These are phyloP conservation scores for Parnassius mnemosyne DNA, from an alignment of 2,888 invertebrate genomes.

Conservation along the genomic window DNA sequence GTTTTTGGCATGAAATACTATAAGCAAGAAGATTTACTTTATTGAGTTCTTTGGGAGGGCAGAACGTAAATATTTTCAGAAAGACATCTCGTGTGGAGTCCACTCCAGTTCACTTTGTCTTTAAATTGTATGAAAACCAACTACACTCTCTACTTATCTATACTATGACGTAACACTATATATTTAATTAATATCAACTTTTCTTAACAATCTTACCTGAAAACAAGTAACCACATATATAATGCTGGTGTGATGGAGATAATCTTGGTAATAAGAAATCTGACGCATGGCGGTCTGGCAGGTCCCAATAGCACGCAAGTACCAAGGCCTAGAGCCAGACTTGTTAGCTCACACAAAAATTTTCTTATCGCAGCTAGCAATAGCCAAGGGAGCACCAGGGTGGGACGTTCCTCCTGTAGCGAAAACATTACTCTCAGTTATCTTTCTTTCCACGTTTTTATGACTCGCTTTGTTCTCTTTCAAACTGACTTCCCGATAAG, in stretches of 20 bases:
- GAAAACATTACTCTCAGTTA: background rate
- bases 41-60: too few relatives aligned
- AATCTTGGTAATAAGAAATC: slow-evolving; percentile 71
- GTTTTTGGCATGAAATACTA: too few relatives aligned
- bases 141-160: too few relatives aligned
- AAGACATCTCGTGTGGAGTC: too few relatives aligned
- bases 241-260: slow-evolving; percentile 67
- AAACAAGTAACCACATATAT: slow-evolving; percentile 76
- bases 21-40: too few relatives aligned
- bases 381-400: slow-evolving; percentile 76
- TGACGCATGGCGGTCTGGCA: slow-evolving; percentile 67
- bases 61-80: too few relatives aligned
- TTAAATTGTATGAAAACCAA: too few relatives aligned
- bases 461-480: too few relatives aligned
- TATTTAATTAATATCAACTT: too few relatives aligned
- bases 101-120: too few relatives aligned
- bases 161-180: too few relatives aligned
- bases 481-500: too few relatives aligned
- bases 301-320: slow-evolving; percentile 71
- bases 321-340: slow-evolving; percentile 69
- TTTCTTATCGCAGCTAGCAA: slow-evolving; percentile 70
- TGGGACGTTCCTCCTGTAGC: slow-evolving; percentile 72
- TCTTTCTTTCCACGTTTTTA: background rate
- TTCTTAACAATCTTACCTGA: slow-evolving; percentile 48
- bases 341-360: slow-evolving; percentile 67